Base-by-base conservation (phyloP, 2,797 vertebrate species). In the Dendrocincla tyrannina region DNA sequence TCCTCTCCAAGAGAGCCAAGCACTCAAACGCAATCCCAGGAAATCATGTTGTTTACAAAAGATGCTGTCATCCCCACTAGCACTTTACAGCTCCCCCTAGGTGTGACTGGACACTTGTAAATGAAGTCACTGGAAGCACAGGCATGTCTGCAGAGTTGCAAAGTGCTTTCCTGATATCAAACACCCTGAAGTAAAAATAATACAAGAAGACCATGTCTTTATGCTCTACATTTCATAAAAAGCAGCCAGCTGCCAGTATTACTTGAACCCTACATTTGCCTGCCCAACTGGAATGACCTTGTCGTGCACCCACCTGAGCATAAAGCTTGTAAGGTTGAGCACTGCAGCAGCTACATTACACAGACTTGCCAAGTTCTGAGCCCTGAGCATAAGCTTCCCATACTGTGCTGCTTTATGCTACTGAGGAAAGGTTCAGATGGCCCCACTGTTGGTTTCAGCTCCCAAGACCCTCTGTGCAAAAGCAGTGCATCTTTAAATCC, bases 31-130 rank as follows among this genome's bases (percentile, higher is more conserved):
- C 72, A 96, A 96, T 93, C 85, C 56, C 85, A 95, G 94, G 94
- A 96, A 97, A 95, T 93, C 85, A 84, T 60, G 16, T 72, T 78
- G 67, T 91, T 95, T 87, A 79, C 13, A 87, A 76, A 92, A 95
- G 74, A 94, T 89, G 80, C 39, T 90, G 80, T 96, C 95, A 94
- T 93, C 60, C 59, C 0, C 0, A 47, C 30, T 79, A 6, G 13
- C 35, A 13, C 74, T 87, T 93, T 46, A 56, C 35, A 82, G 74
- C n/a, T 64, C 62, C 18, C 55, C 28, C 37, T 83, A 95, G 92
- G 84, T 93, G 89, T 58, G 30, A 44, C 37, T 64, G 44, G 44
- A 49, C 46, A 25, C 23, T 86, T 90, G 74, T 39, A 74, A 30
- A 77, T 85, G 70, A 93, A 76, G 88, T 82, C 79, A 59, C 41